Evolutionary conservation across 2,888 invertebrate species (phyloP), one percentile per base, ranked within the genome.

Genomic region (Andrena praecox): DNA sequence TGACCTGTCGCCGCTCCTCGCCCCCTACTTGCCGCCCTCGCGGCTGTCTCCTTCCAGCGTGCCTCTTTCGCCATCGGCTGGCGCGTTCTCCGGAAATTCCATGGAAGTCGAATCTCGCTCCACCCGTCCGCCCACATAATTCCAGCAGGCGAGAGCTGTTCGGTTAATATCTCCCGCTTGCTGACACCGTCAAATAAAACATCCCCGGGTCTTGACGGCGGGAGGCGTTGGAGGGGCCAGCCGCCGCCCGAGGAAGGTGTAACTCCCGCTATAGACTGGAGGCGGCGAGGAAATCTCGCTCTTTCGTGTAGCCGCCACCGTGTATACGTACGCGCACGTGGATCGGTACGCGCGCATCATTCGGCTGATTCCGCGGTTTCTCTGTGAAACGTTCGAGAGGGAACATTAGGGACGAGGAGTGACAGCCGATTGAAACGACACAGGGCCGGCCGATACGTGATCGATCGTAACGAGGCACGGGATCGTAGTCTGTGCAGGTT

Each of bases 141-240:
- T 91, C 87, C 86, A 81, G 80, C 85, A 73, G 86, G 85, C 85
- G 83, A 88, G 89, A 88, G 88, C 88, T 89, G 85, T 86, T 87
- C 89, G 89, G 89, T 91, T 91, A 91, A 92, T 91, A 91, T 91
- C 90, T 90, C 88, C 86, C 87, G 89, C 87, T 87, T 92, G 92
- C 91, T 92, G 92, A 92, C 92, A 90, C 86, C 87, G 90, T 89
- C 88, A 86, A 91, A 92, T 92, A 91, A 91, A 92, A 91, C 90
- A 91, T 91, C 87, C 87, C 81, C 77, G 83, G 72, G 77, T 75
- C 29, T 54, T 29, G 48, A 48, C 16, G n/a, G 68, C n/a, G n/a
- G n/a, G n/a, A n/a, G n/a, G n/a, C n/a, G n/a, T n/a, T n/a, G 10
- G 12, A n/a, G 48, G n/a, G 48, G 16, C 16, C 77, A 75, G 78